Evolutionary conservation across 2,888 invertebrate genomes (phyloP).

Genomic region (Epinotia demarniana): DNA sequence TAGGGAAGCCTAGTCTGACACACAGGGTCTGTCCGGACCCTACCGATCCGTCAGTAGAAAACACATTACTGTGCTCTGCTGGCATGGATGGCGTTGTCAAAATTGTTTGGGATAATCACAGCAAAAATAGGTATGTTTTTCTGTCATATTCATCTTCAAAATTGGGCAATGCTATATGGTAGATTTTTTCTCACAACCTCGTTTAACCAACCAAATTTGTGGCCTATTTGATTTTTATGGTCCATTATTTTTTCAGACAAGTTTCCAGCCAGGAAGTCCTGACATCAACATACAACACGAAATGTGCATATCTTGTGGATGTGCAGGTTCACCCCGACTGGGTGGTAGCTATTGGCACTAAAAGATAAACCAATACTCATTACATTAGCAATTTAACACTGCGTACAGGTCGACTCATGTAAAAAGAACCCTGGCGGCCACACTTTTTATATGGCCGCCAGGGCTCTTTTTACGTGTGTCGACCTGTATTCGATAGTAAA

Average conservation of each 20-base stretch:
- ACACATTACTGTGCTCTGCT: conserved; percentile 86
- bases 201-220: too few species aligned
- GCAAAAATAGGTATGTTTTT: conserved; percentile 73
- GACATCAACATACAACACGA: conserved; percentile 78
- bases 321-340: conserved; percentile 80
- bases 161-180: neutral
- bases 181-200: too few species aligned
- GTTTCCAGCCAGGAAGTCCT: conserved; percentile 71
- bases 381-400: neutral
- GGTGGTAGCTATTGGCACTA: conserved; percentile 78
- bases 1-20: conserved; percentile 70
- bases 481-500: neutral
- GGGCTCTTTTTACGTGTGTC: too few species aligned
- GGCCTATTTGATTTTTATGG: too few species aligned
- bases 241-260: conserved; percentile 65
- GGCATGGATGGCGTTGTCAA: conserved; percentile 87
- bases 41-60: conserved; percentile 63
- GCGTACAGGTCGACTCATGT: too few species aligned
- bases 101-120: conserved; percentile 86
- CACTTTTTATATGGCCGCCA: too few species aligned
- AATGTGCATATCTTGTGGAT: conserved; percentile 80
- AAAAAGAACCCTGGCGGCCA: too few species aligned
- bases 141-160: neutral
- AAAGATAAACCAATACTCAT: conserved; percentile 23
- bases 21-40: conserved; percentile 66